These are phyloP conservation scores for Lepisosteus oculatus DNA, from an alignment of 2,113 vertebrate species.

Conservation along the genomic window DNA sequence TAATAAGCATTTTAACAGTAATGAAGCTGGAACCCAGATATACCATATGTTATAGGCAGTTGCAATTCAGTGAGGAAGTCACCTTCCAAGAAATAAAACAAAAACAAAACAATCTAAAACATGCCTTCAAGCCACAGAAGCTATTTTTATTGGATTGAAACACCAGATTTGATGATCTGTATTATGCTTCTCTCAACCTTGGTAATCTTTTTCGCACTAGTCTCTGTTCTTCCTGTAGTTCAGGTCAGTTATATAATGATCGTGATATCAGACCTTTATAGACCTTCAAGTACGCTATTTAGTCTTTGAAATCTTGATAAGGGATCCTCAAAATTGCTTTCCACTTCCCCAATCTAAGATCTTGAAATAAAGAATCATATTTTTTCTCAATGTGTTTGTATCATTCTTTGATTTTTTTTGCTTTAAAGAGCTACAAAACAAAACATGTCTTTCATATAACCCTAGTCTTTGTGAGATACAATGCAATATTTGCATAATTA, in stretches of 20 bases:
- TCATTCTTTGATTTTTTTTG: constrained; percentile 6
- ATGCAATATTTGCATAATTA: too few relatives aligned
- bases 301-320: constrained; percentile 37
- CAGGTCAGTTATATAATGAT: constrained; percentile 28
- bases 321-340: constrained; percentile 36
- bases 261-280: constrained; percentile 25
- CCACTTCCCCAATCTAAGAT: constrained; percentile 10
- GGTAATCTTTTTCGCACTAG: background rate
- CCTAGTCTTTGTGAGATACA: background rate
- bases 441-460: background rate
- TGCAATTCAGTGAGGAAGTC: constrained; percentile 37
- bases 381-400: constrained; percentile 1
- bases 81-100: constrained; percentile 38
- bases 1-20: too few relatives aligned
- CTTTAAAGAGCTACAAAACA: background rate
- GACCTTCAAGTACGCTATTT: constrained; percentile 35
- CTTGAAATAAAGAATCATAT: constrained; percentile 5
- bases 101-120: constrained; percentile 19
- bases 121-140: constrained; percentile 10
- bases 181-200: constrained; percentile 15
- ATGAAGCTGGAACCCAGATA: too few relatives aligned
- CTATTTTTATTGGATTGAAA: constrained; percentile 22
- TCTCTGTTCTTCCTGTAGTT: background rate
- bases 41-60: constrained; percentile 16
- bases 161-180: constrained; percentile 14